Evolutionary conservation across 1,140 invertebrate species (phyloP), one percentile per base, ranked within the genome.

Genomic region (Aradophagus sp.): DNA sequence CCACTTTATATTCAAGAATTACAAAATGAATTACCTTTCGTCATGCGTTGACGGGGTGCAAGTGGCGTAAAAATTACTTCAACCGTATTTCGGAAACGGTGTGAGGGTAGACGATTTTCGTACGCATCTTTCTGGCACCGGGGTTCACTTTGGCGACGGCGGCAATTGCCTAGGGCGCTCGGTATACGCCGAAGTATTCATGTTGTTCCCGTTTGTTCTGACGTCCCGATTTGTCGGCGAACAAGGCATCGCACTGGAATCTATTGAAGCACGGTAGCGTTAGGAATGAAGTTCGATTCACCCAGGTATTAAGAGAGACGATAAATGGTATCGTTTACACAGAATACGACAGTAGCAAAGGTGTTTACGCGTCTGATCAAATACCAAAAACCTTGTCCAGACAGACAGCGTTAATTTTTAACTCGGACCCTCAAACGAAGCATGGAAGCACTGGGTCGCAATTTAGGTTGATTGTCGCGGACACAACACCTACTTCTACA

Each of bases 51-150:
- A n/a, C n/a, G n/a, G n/a, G n/a, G n/a, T 67, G 6, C 72, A 78
- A 63, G 31, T 77, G 5, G 66, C 78, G 1, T 48, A 48, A 5
- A 61, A 74, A n/a, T n/a, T n/a, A n/a, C n/a, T n/a, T n/a, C n/a
- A n/a, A n/a, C n/a, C n/a, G n/a, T n/a, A n/a, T n/a, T 48, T 17
- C 11, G 1, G 14, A 16, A 29, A 8, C 27, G 29, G 14, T 23
- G 17, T 58, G 50, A 76, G 5, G 50, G 72, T 77, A 15, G 63
- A 23, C 20, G 20, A 4, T 5, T 81, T 80, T 58, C 75, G 84
- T 38, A 84, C 79, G 3, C 47, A 85, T 6, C 85, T 81, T 47
- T 78, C 77, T 0, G 81, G 78, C 10, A 81, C 75, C n/a, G 79
- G 74, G 1, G 75, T 80, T 15, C 75, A 82, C 72, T 81, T 74